Conservation (phyloP, 2,888 invertebrate species). For the Syrista parreyssii region DNA sequence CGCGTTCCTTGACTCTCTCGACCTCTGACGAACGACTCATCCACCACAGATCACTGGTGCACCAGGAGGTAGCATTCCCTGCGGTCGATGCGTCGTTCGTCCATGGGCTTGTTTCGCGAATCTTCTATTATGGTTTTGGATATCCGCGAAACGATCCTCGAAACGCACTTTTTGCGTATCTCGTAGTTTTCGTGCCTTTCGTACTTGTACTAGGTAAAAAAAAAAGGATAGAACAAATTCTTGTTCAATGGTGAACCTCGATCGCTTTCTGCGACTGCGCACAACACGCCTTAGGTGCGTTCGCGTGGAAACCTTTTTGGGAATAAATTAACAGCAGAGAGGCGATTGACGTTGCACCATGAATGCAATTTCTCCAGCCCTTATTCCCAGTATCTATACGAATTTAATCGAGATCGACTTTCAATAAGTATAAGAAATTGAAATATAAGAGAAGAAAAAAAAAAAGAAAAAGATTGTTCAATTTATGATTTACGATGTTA, state of each 20-base stretch:
- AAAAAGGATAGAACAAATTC: background rate
- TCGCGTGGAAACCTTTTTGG: background rate
- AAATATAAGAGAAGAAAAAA: background rate
- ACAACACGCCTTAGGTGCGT: background rate
- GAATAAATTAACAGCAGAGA: conserved; percentile 32
- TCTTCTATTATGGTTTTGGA: background rate
- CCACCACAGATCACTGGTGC: background rate
- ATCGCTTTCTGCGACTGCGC: conserved; percentile 51
- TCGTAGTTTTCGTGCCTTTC: background rate
- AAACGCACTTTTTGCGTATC: background rate
- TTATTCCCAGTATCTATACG: background rate
- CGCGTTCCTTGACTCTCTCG: background rate
- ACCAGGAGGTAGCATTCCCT: background rate
- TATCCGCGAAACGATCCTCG: background rate
- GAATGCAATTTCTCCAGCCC: conserved; percentile 15
- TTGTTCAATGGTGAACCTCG: conserved; percentile 55
- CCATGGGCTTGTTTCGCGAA: background rate
- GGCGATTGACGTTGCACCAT: conserved; percentile 61
- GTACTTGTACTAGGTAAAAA: background rate
- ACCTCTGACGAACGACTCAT: background rate
- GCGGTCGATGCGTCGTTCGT: background rate
- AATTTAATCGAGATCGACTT: background rate
- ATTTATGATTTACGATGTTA: background rate
- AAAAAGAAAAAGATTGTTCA: background rate
- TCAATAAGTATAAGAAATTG: background rate